Evolutionary conservation across 2,113 vertebrate species (phyloP), one percentile per base, ranked within the genome.

Genomic region (Eupsittula cactorum): DNA sequence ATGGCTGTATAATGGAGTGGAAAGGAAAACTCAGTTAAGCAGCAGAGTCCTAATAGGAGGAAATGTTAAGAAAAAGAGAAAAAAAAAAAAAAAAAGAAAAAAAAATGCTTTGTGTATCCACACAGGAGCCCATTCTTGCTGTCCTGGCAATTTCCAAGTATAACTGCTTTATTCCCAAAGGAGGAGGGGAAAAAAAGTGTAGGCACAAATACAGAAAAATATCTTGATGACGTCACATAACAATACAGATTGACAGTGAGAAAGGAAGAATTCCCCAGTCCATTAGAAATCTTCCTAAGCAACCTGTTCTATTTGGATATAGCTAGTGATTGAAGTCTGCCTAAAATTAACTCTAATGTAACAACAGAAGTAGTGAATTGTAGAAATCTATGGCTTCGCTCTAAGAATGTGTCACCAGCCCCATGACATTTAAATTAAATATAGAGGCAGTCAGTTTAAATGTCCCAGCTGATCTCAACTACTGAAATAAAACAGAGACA

Each of bases 351-450:
- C 63, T 92, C 44, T 76, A 35, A 55, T 60, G 19, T 47, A 90
- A 39, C 27, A 85, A 80, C 53, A 74, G 41, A 29, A 70, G 16
- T 88, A 74, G 13, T 50, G 50, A 93, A 85, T 67, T 35, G 21
- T 50, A 68, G 63, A 84, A 88, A 84, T 89, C 73, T 69, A 39
- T 42, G 33, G 23, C n/a, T 91, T 89, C 86, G 15, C 46, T 67
- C 49, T 82, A 67, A 88, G 63, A 80, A 74, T 31, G 10, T 86
- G 49, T 85, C 82, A 93, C n/a, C 35, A 3, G 7, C 20, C 24
- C 28, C 42, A n/a, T 74, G 90, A 88, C 55, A 92, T 93, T 80
- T 93, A 73, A 87, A 88, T 83, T 83, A 95, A 91, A 80, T 95
- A 90, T 31, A 80, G 63, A 87, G 33, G 16, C 59, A 92, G 67